Evolutionary conservation across 2,797 vertebrate species (phyloP).

Genomic region (Nothura maculosa): DNA sequence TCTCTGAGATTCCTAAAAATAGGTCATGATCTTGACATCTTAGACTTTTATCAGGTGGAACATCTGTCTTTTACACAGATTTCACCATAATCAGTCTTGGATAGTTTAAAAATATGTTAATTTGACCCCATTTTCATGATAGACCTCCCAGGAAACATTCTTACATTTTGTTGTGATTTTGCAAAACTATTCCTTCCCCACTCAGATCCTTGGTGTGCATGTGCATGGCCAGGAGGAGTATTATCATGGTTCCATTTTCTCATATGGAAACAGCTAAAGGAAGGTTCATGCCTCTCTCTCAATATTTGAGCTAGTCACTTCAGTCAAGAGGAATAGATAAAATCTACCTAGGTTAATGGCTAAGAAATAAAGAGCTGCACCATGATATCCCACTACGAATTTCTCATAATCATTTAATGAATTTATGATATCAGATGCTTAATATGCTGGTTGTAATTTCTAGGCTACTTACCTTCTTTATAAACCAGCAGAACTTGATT

Average conservation of each 20-base stretch:
- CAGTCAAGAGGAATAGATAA: background rate
- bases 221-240: background rate
- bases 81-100: background rate
- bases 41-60: background rate
- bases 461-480: background rate
- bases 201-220: background rate
- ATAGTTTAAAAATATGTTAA: background rate
- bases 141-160: background rate
- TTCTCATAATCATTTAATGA: background rate
- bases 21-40: background rate
- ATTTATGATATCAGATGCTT: background rate
- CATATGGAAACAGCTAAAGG: background rate
- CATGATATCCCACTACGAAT: background rate
- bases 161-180: background rate
- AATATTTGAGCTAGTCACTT: background rate
- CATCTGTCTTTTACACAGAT: background rate
- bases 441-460: background rate
- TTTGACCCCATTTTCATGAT: background rate
- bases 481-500: background rate
- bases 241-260: background rate
- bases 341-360: background rate
- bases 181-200: background rate
- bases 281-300: background rate
- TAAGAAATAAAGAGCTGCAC: background rate
- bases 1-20: background rate